Conservation (phyloP, 2,797 vertebrate genomes). For the Nannoperca obscura region DNA sequence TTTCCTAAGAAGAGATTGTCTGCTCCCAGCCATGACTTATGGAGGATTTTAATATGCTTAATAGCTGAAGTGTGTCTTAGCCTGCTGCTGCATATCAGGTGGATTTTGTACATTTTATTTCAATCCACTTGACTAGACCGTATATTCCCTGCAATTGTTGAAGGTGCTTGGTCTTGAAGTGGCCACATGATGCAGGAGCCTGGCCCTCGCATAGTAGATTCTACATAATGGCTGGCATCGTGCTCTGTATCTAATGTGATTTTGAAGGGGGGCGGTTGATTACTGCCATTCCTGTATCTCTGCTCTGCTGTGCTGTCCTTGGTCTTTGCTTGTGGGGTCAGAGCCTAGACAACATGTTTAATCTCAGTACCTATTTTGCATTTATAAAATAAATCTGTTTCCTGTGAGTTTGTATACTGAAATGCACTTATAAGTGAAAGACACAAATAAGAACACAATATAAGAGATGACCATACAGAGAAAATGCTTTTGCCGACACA, state of each 20-base stretch:
- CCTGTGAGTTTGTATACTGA: background rate
- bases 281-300: background rate
- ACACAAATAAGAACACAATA: background rate
- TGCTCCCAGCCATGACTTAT: background rate
- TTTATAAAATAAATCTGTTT: background rate
- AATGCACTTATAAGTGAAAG: background rate
- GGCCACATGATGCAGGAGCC: conserved; percentile 16
- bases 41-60: background rate
- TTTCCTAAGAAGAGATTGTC: background rate
- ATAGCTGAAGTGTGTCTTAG: background rate
- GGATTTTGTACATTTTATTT: background rate
- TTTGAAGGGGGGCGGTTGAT: conserved; percentile 2
- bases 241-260: conserved; percentile 22
- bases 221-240: background rate
- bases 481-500: background rate
- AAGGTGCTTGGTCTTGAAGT: background rate
- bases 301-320: conserved; percentile 21
- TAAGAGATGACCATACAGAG: background rate
- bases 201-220: background rate
- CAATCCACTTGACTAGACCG: background rate
- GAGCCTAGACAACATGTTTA: conserved; percentile 8
- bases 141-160: background rate
- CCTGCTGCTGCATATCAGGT: conserved; percentile 1
- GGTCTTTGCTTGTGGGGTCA: conserved; percentile 1
- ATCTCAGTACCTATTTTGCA: conserved; percentile 7